Conservation (phyloP, 2,888 invertebrate species). For the Atethmia centrago region DNA sequence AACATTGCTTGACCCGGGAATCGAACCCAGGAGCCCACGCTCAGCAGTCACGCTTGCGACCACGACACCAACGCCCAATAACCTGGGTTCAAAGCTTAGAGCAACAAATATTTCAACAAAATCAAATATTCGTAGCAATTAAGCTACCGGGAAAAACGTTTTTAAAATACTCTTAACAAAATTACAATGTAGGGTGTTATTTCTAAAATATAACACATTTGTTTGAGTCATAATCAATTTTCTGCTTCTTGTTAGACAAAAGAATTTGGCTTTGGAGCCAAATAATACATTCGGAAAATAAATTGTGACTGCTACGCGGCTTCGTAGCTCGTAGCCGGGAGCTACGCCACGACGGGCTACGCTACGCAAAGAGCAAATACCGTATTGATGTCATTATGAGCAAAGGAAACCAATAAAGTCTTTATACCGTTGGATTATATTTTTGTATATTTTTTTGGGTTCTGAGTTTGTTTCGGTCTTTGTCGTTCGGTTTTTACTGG, state of each 20-base stretch:
- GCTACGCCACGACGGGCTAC: slow-evolving; percentile 57
- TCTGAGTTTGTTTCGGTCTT: neutral
- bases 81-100: neutral
- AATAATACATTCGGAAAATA: slow-evolving; percentile 46
- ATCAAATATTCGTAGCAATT: neutral
- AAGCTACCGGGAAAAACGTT: neutral
- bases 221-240: slow-evolving; percentile 31
- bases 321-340: slow-evolving; percentile 64
- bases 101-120: neutral
- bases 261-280: slow-evolving; percentile 50
- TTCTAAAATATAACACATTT: slow-evolving; percentile 13
- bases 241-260: slow-evolving; percentile 32
- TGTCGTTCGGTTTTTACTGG: neutral
- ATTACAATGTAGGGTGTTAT: neutral
- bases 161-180: neutral
- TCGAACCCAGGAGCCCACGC: too few relatives aligned
- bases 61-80: too few relatives aligned
- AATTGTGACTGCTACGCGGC: slow-evolving; percentile 44
- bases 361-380: slow-evolving; percentile 32
- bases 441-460: slow-evolving; percentile 11
- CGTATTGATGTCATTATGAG: slow-evolving; percentile 37
- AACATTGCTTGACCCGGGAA: too few relatives aligned
- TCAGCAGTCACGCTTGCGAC: too few relatives aligned
- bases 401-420: slow-evolving; percentile 41
- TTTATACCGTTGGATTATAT: slow-evolving; percentile 18